These are phyloP conservation scores for Cinclus mexicanus DNA, from an alignment of 2,113 vertebrate species.

Conservation along the genomic window DNA sequence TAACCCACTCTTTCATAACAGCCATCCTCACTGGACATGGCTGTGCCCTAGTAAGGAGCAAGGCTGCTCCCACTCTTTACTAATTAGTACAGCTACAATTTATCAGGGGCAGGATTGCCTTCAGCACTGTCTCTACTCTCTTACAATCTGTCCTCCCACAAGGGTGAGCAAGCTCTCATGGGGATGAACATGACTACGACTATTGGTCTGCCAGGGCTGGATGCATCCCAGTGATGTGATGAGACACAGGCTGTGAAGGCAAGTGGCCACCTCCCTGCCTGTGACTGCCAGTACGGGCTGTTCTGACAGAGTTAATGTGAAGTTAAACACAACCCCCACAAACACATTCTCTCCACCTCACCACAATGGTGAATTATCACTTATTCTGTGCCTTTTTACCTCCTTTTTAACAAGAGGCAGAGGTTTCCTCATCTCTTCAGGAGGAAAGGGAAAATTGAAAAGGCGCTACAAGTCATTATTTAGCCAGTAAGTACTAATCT, in stretches of 20 bases:
- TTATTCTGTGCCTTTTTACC: not conserved
- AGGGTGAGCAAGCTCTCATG: not conserved
- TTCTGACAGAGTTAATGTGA: not conserved
- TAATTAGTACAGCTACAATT: too few relatives aligned
- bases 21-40: too few relatives aligned
- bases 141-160: too few relatives aligned
- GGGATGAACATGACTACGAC: not conserved
- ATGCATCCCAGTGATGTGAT: not conserved
- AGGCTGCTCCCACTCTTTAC: too few relatives aligned
- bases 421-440: not conserved
- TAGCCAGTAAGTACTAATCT: not conserved
- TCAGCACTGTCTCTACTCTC: too few relatives aligned
- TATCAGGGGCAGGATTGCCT: too few relatives aligned
- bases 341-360: not conserved
- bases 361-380: not conserved
- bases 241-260: not conserved
- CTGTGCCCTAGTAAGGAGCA: too few relatives aligned
- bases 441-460: not conserved
- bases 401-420: not conserved
- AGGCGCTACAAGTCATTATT: not conserved
- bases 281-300: not conserved
- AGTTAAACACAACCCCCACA: not conserved
- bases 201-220: not conserved
- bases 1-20: too few relatives aligned
- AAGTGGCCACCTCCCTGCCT: not conserved